Base-by-base conservation (phyloP, 2,113 vertebrate genomes). In the Myrmecobius fasciatus region DNA sequence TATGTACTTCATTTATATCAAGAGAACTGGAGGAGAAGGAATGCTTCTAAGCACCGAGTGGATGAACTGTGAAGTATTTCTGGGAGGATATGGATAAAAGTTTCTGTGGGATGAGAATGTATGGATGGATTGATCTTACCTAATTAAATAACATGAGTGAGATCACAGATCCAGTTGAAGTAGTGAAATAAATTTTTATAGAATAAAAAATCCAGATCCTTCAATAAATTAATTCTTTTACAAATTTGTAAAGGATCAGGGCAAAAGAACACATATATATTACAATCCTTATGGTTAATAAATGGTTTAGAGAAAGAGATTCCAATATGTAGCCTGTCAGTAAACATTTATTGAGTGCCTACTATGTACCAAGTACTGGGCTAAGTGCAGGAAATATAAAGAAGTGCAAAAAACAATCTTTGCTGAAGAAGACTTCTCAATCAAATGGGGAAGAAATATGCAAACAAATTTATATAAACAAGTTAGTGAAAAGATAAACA, bases 171-270 rank as follows among this genome's bases (percentile, higher is more conserved):
- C 36, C 67, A 83, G 36, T n/a, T 43, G 36, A 83, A n/a, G 5
- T 43, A 83, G 22, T 83, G 22, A 43, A 83, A 43, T 22, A 83
- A 1, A 83, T 43, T 83, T 75, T 83, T 22, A 43, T 83, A 43
- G 43, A 83, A 43, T 83, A 17, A 83, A 83, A 83, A 47, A 5
- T 43, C 9, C 60, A 93, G 28, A 75, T 89, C 8, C 60, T 94
- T 92, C 47, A 48, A 0, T 56, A 52, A 22, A 52, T 92, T 53
- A 25, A 93, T 89, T 25, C 36, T 31, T 89, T 92, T 93, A 67
- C 43, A 89, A 25, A 93, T 49, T 53, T 95, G 5, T 53, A 93
- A 90, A 93, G 90, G 14, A 95, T 92, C 60, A 60, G 54, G 88
- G 1, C 47, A 53, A 22, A 14, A 52, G 48, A 97, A 47, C 24